These are phyloP conservation scores for Umimayanthus chanpuru DNA, from an alignment of 92 coral and sea anemone species.

Conservation along the genomic window DNA sequence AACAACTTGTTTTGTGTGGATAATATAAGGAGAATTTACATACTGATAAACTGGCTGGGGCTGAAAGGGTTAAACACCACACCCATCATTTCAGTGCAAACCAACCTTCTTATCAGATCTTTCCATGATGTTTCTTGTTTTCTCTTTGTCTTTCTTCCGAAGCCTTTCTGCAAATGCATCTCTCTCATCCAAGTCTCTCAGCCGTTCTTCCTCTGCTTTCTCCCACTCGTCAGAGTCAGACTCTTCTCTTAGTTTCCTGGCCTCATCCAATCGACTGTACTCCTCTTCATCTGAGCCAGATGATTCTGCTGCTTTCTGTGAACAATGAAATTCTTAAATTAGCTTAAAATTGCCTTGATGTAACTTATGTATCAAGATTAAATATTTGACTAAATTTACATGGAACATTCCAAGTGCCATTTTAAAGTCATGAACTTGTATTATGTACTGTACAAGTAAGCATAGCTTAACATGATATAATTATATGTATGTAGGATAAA, in stretches of 20 bases:
- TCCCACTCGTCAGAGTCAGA: slow-evolving; percentile 94
- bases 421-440: too few relatives aligned
- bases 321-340: background rate
- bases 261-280: slow-evolving; percentile 9
- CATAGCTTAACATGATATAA: too few relatives aligned
- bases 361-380: too few relatives aligned
- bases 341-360: background rate
- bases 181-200: slow-evolving; percentile 83
- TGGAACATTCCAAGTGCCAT: too few relatives aligned
- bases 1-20: too few relatives aligned
- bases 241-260: slow-evolving; percentile 48
- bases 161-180: slow-evolving; percentile 96
- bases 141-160: slow-evolving; percentile 83
- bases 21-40: too few relatives aligned
- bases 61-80: too few relatives aligned
- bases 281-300: slow-evolving; percentile 79
- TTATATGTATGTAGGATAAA: too few relatives aligned
- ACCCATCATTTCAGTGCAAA: too few relatives aligned
- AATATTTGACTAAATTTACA: too few relatives aligned
- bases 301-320: slow-evolving; percentile 57
- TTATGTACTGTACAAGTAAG: too few relatives aligned
- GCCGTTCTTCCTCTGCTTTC: slow-evolving; percentile 76
- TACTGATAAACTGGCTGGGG: too few relatives aligned
- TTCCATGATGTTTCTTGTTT: slow-evolving; percentile 86
- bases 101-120: slow-evolving; percentile 93